Percentiles rank a stretch among this genome's conserved stretches.
phyloP scores from a whole-genome alignment of 2,113 vertebrate species.

The Chlamydotis undulata region DNA sequence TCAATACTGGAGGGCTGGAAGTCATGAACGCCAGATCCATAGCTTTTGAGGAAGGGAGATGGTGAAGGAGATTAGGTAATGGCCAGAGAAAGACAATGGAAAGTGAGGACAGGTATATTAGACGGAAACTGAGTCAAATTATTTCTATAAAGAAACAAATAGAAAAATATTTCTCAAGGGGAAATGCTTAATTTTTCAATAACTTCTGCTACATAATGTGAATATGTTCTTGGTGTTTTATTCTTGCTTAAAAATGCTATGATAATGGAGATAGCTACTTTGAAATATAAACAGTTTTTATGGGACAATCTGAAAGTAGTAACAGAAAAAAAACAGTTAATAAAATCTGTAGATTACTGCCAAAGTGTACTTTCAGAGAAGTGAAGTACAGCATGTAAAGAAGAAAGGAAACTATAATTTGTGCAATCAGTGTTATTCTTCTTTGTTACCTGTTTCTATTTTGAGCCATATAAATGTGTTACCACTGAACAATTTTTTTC shows the following conservation, averaged over 20 bases:
- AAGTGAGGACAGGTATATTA: not conserved
- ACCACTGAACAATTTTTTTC: not conserved
- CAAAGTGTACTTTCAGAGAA: not conserved
- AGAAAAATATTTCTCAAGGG: not conserved
- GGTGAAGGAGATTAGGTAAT: not conserved
- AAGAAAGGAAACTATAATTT: not conserved
- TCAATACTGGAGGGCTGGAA: not conserved
- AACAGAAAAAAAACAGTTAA: not conserved
- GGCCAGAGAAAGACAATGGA: not conserved
- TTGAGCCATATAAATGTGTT: not conserved
- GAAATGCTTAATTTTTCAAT: not conserved
- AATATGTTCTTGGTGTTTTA: not conserved
- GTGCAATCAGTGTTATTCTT: not conserved
- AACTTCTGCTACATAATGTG: not conserved
- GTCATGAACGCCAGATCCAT: not conserved
- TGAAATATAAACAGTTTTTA: not conserved
- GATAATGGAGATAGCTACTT: not conserved
- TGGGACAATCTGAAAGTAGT: not conserved
- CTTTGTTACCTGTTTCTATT: not conserved
- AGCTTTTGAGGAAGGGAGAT: not conserved
- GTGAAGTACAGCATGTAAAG: not conserved
- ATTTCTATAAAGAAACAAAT: not conserved
- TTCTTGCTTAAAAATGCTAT: not conserved
- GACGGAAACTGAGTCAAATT: not conserved
- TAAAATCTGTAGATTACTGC: not conserved